These are phyloP conservation scores for Augochlorella aurata DNA, from an alignment of 2,888 invertebrate genomes.

Conservation along the genomic window DNA sequence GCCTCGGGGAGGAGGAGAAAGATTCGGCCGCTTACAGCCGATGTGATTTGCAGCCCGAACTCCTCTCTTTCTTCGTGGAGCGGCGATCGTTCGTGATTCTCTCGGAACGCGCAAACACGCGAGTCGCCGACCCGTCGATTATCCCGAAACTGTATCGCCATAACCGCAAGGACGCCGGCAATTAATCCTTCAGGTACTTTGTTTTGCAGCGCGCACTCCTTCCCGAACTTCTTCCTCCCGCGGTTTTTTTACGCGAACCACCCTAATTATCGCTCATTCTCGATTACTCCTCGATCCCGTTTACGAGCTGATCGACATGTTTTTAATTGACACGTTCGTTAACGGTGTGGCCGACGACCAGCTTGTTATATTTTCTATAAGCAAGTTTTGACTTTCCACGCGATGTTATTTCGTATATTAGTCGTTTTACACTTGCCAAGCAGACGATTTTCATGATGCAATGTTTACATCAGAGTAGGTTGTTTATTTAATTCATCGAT, in stretches of 20 bases:
- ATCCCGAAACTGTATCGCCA: constrained; percentile 40
- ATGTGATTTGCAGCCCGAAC: constrained; percentile 46
- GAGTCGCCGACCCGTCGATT: constrained; percentile 12
- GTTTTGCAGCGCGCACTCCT: not conserved
- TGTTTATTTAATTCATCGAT: too few relatives aligned
- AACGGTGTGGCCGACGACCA: not conserved
- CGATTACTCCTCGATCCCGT: constrained; percentile 10
- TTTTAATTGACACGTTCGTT: constrained; percentile 29
- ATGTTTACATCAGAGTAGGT: too few relatives aligned
- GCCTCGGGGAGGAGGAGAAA: constrained; percentile 26
- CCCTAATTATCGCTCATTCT: constrained; percentile 28
- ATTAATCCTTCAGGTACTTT: constrained; percentile 30
- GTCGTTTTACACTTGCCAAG: too few relatives aligned
- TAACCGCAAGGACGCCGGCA: constrained; percentile 34
- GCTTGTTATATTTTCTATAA: not conserved
- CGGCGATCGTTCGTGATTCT: not conserved
- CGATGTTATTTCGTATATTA: not conserved
- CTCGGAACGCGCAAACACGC: not conserved
- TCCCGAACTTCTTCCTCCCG: not conserved
- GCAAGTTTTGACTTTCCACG: not conserved
- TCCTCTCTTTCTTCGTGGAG: not conserved
- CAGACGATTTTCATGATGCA: too few relatives aligned
- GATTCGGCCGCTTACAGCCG: constrained; percentile 45
- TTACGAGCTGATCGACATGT: constrained; percentile 1
- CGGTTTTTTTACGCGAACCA: not conserved